Evolutionary conservation across 2,888 invertebrate species (phyloP), one percentile per base, ranked within the genome.

Genomic region (Pristionchus fissidentatus): DNA sequence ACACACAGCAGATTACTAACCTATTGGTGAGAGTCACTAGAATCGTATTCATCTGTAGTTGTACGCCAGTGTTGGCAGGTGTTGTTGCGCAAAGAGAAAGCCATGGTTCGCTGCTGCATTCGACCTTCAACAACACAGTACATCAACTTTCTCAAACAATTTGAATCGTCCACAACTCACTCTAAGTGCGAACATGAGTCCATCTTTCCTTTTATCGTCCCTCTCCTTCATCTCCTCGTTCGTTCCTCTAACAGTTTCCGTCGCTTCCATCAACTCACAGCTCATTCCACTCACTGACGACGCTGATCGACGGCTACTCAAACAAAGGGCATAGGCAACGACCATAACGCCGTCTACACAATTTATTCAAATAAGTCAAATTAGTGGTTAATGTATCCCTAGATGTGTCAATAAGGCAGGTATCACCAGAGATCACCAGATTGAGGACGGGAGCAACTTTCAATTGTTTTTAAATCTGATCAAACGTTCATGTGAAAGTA

Each of bases 81-180:
- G 99, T 99, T 0, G 98, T 98, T 0, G 98, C 98, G 0, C 98
- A 99, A 84, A 99, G 94, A 93, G 98, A 98, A 86, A 99, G 97
- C 83, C 98, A 95, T 90, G 90, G 89, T 26, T 84, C 93, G 19
- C 32, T 35, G 22, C n/a, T 66, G 26, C 81, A 52, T 46, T 81
- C 81, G 8, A 81, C 49, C 81, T 66, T 22, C 5, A 81, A 60
- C 19, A 22, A 32, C 3, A 38, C 15, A 10, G 19, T 8, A 75
- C 19, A n/a, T n/a, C n/a, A n/a, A n/a, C n/a, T n/a, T n/a, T n/a
- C n/a, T n/a, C 52, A 78, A 13, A 52, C 55, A 8, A 55, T 78
- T 19, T 22, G 8, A 1, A 75, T 19, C 10, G 35, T n/a, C n/a
- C n/a, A n/a, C 5, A 49, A 35, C 57, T 41, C 7, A 79, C 79